These are phyloP conservation scores for Pangasius sanitwongsei DNA, from an alignment of 2,797 vertebrate genomes.

Conservation along the genomic window DNA sequence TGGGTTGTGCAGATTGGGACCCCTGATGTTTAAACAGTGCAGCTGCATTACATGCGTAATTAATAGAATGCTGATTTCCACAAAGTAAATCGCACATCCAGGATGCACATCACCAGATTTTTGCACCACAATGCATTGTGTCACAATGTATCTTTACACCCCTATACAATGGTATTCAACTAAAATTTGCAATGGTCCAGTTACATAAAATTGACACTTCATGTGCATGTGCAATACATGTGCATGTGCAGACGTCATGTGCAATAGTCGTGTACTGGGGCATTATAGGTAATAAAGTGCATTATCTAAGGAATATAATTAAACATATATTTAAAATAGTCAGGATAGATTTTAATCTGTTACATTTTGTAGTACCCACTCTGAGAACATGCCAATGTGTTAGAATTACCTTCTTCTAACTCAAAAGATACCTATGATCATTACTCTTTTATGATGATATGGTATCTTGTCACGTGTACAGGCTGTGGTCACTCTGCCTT, in stretches of 20 bases:
- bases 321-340: not conserved
- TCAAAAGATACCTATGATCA: no score
- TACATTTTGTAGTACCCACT: not conserved
- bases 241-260: not conserved
- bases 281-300: not conserved
- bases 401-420: not conserved
- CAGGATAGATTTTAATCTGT: not conserved
- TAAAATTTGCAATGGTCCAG: not conserved
- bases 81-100: not conserved
- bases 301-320: not conserved
- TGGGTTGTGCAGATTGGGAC: not conserved
- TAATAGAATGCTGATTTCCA: not conserved
- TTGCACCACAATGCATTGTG: not conserved
- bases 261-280: not conserved
- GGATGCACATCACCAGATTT: not conserved
- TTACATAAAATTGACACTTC: not conserved
- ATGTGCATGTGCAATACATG: no score
- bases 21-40: not conserved
- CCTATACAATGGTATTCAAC: not conserved
- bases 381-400: not conserved
- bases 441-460: slow-evolving; percentile 23
- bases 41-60: not conserved
- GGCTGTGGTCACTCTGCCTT: slow-evolving; percentile 88
- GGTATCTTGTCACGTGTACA: slow-evolving; percentile 56
- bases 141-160: not conserved